Percentiles rank a stretch among this genome's conserved stretches.
Evolutionary conservation across 2,888 invertebrate species (phyloP).

Genomic region (Xestia c-nigrum): DNA sequence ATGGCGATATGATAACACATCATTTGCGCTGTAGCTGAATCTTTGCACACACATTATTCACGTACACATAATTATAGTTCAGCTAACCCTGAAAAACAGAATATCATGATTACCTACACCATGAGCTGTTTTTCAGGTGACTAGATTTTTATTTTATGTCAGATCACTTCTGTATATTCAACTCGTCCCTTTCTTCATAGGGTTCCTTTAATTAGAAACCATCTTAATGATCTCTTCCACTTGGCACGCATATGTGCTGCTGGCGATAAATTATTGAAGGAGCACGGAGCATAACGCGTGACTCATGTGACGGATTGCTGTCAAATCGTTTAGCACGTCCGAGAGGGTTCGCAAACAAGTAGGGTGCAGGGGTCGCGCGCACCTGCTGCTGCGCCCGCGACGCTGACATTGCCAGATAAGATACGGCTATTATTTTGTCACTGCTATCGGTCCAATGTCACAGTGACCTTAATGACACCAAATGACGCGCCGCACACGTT

Average conservation of each 20-base stretch:
- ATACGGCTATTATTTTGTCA: slow-evolving; percentile 90
- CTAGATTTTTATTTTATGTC: background rate
- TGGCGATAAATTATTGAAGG: slow-evolving; percentile 33
- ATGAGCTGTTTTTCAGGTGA: background rate
- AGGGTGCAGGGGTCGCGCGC: slow-evolving; percentile 84
- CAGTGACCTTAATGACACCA: slow-evolving; percentile 90
- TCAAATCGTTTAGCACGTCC: slow-evolving; percentile 62
- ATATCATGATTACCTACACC: background rate
- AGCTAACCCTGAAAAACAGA: slow-evolving; percentile 31
- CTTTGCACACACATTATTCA: slow-evolving; percentile 50
- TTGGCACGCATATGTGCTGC: slow-evolving; percentile 15
- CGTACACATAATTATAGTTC: slow-evolving; percentile 36
- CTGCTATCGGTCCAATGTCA: slow-evolving; percentile 89
- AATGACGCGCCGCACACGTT: slow-evolving; percentile 86
- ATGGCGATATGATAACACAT: slow-evolving; percentile 86
- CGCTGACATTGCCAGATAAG: slow-evolving; percentile 89
- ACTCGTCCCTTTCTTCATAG: background rate
- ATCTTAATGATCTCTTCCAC: slow-evolving; percentile 7
- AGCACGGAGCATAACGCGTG: slow-evolving; percentile 47
- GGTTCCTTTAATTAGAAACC: background rate
- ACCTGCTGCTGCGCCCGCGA: slow-evolving; percentile 89
- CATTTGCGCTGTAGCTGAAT: slow-evolving; percentile 64
- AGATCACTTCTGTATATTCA: background rate
- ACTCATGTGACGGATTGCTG: slow-evolving; percentile 60
- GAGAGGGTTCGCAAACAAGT: slow-evolving; percentile 69